phyloP scores from a whole-genome alignment of 2,888 invertebrate species.

The Nymphalis urticae region DNA sequence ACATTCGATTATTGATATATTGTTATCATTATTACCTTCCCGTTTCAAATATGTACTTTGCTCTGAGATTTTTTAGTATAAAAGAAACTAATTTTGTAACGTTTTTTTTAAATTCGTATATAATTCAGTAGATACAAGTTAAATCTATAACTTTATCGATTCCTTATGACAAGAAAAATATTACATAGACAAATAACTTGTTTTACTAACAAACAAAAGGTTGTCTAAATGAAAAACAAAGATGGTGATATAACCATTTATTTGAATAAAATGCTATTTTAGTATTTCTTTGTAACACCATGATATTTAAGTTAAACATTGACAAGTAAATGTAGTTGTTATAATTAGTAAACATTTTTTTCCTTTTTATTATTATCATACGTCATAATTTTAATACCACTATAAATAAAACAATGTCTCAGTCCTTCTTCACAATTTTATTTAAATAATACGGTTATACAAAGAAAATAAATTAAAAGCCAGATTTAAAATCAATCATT shows the following conservation, averaged over 20 bases:
- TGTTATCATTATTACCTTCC: too few species aligned
- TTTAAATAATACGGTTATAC: constrained; percentile 81
- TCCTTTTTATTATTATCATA: constrained; percentile 51
- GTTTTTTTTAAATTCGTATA: too few species aligned
- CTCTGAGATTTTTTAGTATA: too few species aligned
- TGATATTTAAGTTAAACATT: constrained; percentile 73
- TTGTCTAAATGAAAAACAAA: constrained; percentile 43
- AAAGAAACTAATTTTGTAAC: too few species aligned
- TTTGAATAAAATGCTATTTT: constrained; percentile 78
- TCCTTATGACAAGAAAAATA: too few species aligned
- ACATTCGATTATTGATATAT: too few species aligned
- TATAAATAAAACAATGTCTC: constrained; percentile 78
- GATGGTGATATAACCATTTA: constrained; percentile 77
- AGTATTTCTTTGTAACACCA: constrained; percentile 80
- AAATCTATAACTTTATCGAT: too few species aligned
- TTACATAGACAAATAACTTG: not conserved
- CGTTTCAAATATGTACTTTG: too few species aligned
- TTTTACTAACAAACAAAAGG: not conserved
- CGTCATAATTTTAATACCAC: constrained; percentile 58
- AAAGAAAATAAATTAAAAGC: constrained; percentile 81
- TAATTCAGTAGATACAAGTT: too few species aligned
- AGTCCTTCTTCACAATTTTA: constrained; percentile 76
- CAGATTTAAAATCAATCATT: constrained; percentile 78
- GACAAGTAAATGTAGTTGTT: constrained; percentile 67
- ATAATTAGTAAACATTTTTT: constrained; percentile 65